Evolutionary conservation across 2,888 invertebrate genomes (phyloP), one percentile per base, ranked within the genome.

Genomic region (Lingula anatina): DNA sequence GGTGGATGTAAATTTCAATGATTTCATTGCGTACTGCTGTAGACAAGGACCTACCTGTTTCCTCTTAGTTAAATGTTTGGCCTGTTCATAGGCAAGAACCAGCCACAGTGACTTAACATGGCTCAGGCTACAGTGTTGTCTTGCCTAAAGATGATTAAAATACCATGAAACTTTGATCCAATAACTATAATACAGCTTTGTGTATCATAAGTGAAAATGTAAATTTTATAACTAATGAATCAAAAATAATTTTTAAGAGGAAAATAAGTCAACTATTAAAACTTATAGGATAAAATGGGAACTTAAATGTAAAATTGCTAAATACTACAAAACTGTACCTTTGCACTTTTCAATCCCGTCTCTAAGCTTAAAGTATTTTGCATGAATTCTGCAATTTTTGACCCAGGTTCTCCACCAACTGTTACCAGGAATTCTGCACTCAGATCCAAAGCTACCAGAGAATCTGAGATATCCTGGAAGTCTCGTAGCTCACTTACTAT

Each of bases 31-130:
- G n/a, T n/a, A n/a, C n/a, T n/a, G n/a, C n/a, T n/a, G n/a, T n/a
- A n/a, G 35, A 9, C 26, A 23, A 26, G 24, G 9, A 21, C 38
- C 37, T 46, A 65, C 65, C 60, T 65, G 54, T 7, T 47, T 50
- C 41, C 59, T 46, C 24, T 47, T 44, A 3, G 58, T 54, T 12
- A 62, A 51, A 25, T 52, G 42, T 38, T 58, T 58, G 3, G 60
- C 56, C 43, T 61, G 53, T 44, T 57, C 55, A 25, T 57, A 53
- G 5, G 61, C 57, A 31, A 66, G 50, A 4, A 64, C 51, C 39
- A 66, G 39, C 68, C 66, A 66, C 38, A 66, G 54, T 12, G 61
- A 51, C 47, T 62, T 53, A n/a, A 56, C 53, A 53, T 68, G 65
- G 36, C 54, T 58, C 43, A 64, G 52, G 39, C 49, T 44, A 43